Evolutionary conservation across 2,797 vertebrate species (phyloP), one percentile per base, ranked within the genome.

Genomic region (Cuculus canorus): DNA sequence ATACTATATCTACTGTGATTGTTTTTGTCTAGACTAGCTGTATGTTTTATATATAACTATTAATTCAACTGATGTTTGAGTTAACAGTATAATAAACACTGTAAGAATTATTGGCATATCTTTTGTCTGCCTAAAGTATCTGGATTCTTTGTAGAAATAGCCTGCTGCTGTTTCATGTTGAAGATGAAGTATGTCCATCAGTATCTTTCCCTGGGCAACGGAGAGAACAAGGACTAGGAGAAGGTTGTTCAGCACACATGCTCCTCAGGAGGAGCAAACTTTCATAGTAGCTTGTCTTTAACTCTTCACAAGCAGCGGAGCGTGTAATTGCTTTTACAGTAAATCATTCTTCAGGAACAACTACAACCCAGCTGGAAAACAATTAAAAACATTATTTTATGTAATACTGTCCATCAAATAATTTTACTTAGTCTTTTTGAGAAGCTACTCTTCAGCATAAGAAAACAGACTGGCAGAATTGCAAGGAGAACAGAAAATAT

Each of bases 301-400:
- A 70, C 63, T 81, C 63, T 78, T 68, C 65, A 65, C 79, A 92
- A 47, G 89, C 86, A 93, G 41, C 79, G 92, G 54, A 88, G 68
- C 11, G 2, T 91, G 57, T 91, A 79, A 91, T 88, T 95, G 65
- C 82, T 92, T 95, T 96, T 92, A 76, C 92, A 92, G 83, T 78
- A 83, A 92, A 69, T 56, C 1, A 0, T 92, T 94, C 53, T 61
- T 89, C 72, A 45, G 79, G 63, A 89, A 77, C 41, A 68, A 81
- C 76, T 69, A 71, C 21, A 68, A 85, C 89, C 17, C 53, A 81
- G 47, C 50, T 89, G 69, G 78, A 92, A 92, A 93, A 68, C 81
- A 77, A 82, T 89, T 88, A 87, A 90, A 96, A 75, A 2, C 45
- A 43, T 89, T 73, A 77, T 86, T 94, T 85, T 61, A 68, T 78